Base-by-base conservation (phyloP, 2,888 invertebrate species). In the Chorisops tibialis region DNA sequence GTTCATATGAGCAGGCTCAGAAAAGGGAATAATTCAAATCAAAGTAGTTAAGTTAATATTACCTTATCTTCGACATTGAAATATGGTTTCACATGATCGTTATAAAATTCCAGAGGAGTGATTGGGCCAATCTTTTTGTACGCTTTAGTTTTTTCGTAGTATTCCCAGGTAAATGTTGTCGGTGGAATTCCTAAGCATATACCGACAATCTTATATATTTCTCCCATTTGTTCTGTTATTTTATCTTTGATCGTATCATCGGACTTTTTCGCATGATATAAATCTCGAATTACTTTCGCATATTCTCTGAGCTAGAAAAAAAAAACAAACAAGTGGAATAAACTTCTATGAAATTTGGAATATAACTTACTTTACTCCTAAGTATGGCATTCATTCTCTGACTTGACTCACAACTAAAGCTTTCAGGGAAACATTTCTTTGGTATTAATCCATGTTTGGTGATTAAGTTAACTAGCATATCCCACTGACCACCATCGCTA, bases 401-500 rank as follows among this genome's bases (percentile, higher is more conserved):
- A 68, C 89, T 89, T 45, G 85, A 81, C 70, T 91, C 87, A 37
- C 88, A 87, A 75, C 87, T 89, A 77, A 83, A 90, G 0, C 89
- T 84, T 72, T 94, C 94, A 0, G 93, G 91, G 77, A 89, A 94
- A 73, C 88, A 89, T 72, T 87, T 86, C 81, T 95, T 94, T 59
- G 95, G 95, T 81, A 95, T 85, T 58, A 95, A 77, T 12, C 95
- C 95, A 73, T 95, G 86, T 73, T 91, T 91, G 75, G 88, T 89
- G 61, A 95, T 86, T 18, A 95, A 79, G 76, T 93, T 93, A 24
- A 88, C 87, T 63, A 94, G 79, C 93, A 95, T 94, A 74, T 93
- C 91, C 94, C 93, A 95, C 74, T 95, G 94, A 0, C 95, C 93
- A 24, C 93, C 93, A 72, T 93, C 93, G 66, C 84, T 84, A 56